These are phyloP conservation scores for Thunnus maccoyii DNA, from an alignment of 2,113 vertebrate species.

Conservation along the genomic window DNA sequence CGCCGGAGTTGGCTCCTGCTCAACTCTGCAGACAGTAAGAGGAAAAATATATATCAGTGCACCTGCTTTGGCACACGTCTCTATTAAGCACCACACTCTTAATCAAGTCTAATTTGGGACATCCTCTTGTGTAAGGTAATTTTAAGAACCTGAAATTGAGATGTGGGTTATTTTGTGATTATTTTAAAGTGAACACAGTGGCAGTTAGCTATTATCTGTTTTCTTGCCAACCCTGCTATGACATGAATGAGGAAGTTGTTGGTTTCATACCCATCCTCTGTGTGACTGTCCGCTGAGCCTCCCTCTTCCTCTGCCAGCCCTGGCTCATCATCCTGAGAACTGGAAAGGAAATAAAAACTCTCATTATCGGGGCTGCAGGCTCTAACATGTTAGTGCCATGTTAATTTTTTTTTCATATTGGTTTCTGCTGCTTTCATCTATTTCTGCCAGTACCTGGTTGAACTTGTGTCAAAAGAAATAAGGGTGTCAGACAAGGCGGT, in stretches of 20 bases:
- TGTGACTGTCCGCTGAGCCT: constrained; percentile 10
- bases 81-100: constrained; percentile 25
- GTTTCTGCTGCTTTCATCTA: constrained; percentile 14
- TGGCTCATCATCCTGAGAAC: constrained; percentile 55
- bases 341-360: constrained; percentile 41
- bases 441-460: constrained; percentile 70
- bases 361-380: constrained; percentile 44
- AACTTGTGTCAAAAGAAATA: constrained; percentile 58
- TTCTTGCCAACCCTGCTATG: constrained; percentile 36
- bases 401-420: background rate
- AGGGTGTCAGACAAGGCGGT: constrained; percentile 64
- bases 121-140: constrained; percentile 18
- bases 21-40: constrained; percentile 50
- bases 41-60: constrained; percentile 34
- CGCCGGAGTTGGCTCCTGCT: constrained; percentile 45
- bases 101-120: constrained; percentile 50
- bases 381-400: constrained; percentile 11
- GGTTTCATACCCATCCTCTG: constrained; percentile 62
- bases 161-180: constrained; percentile 28
- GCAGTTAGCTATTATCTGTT: constrained; percentile 26
- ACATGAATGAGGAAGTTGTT: constrained; percentile 60
- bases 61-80: constrained; percentile 33
- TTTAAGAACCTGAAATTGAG: constrained; percentile 26
- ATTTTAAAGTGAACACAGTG: constrained; percentile 51
- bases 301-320: constrained; percentile 42